phyloP scores from a whole-genome alignment of 2,888 invertebrate species.

The Aspidiotus destructor region DNA sequence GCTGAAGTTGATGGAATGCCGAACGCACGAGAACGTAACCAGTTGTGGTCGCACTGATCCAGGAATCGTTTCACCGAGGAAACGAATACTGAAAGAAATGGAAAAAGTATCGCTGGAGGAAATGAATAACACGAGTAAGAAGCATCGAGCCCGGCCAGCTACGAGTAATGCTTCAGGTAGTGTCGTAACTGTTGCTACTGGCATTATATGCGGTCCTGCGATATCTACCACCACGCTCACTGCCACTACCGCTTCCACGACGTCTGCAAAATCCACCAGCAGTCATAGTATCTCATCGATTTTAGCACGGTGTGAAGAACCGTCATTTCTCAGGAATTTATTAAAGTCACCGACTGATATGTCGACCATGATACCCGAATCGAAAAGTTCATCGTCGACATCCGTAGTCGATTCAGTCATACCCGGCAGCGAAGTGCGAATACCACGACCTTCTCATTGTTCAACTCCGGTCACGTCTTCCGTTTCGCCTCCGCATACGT shows the following conservation, averaged over 20 bases:
- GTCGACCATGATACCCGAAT: slow-evolving; percentile 17
- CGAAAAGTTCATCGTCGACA: slow-evolving; percentile 23
- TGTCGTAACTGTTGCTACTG: slow-evolving; percentile 38
- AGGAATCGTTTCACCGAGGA: slow-evolving; percentile 67
- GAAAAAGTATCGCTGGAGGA: slow-evolving; percentile 66
- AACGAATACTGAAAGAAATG: slow-evolving; percentile 69
- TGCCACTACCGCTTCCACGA: slow-evolving; percentile 27
- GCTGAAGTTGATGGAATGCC: slow-evolving; percentile 38
- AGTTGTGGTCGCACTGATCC: slow-evolving; percentile 41
- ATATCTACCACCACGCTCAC: slow-evolving; percentile 4
- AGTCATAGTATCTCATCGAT: slow-evolving; percentile 79
- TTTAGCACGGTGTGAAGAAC: slow-evolving; percentile 51
- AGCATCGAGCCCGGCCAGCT: slow-evolving; percentile 43
- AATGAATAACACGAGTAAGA: slow-evolving; percentile 46
- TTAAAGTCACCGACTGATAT: slow-evolving; percentile 42
- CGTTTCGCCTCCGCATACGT: slow-evolving; percentile 7
- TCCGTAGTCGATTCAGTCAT: not conserved
- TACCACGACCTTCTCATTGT: slow-evolving; percentile 27
- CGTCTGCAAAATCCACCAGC: slow-evolving; percentile 45
- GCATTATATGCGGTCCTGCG: slow-evolving; percentile 38
- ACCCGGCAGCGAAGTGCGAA: slow-evolving; percentile 8
- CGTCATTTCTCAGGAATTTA: slow-evolving; percentile 41
- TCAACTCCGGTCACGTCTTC: slow-evolving; percentile 23
- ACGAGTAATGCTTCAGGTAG: slow-evolving; percentile 6
- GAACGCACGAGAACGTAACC: slow-evolving; percentile 23